Conservation (phyloP, 2,113 vertebrate species). For the Notechis scutatus region DNA sequence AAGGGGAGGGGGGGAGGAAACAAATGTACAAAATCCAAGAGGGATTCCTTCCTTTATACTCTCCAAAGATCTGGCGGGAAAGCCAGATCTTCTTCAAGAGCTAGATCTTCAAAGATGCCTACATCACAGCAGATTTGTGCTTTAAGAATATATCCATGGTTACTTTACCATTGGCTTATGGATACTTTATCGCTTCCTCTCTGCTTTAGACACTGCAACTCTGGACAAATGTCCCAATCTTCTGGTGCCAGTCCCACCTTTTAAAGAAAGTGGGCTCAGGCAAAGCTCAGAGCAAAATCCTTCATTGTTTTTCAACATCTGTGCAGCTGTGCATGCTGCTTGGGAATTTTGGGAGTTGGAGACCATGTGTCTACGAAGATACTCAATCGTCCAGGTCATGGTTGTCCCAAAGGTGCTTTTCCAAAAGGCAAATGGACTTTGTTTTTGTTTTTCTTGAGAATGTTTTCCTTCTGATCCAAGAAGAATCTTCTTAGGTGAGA, state of each 20-base stretch:
- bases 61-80: not conserved
- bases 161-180: not conserved
- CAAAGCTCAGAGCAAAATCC: not conserved
- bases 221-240: not conserved
- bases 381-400: too few species aligned
- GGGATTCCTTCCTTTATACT: not conserved
- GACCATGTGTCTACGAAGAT: too few species aligned
- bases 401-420: too few species aligned
- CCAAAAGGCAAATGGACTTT: too few species aligned
- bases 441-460: too few species aligned
- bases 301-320: not conserved
- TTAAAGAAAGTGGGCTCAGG: not conserved
- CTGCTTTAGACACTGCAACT: not conserved
- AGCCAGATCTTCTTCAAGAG: not conserved
- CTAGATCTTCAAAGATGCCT: not conserved
- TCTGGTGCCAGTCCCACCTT: not conserved
- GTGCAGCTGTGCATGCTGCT: not conserved
- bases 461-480: too few species aligned
- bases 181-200: not conserved
- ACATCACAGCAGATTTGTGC: not conserved
- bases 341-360: not conserved
- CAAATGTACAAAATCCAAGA: not conserved
- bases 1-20: rapidly evolving
- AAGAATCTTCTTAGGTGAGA: not conserved
- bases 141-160: too few species aligned